phyloP scores from a whole-genome alignment of 2,888 invertebrate species.

The Altica lythri region DNA sequence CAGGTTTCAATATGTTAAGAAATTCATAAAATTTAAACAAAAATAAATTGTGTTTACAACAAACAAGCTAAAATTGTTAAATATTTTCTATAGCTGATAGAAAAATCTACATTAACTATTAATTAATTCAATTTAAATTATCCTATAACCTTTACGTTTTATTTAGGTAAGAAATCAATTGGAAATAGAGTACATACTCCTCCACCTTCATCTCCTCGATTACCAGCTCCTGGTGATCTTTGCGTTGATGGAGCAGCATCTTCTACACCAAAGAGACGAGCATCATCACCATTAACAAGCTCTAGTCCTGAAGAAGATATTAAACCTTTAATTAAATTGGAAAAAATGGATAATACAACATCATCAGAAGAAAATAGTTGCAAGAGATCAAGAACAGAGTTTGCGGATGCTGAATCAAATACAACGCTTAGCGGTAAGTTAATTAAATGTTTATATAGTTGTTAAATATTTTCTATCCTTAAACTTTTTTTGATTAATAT shows the following conservation, averaged over 20 bases:
- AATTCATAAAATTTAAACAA: too few species aligned
- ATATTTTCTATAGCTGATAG: too few species aligned
- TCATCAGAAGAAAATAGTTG: slow-evolving; percentile 69
- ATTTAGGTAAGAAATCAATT: slow-evolving; percentile 22
- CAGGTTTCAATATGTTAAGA: too few species aligned
- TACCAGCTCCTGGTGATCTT: slow-evolving; percentile 68
- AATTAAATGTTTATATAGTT: slow-evolving; percentile 8
- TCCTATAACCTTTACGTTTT: too few species aligned
- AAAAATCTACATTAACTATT: too few species aligned
- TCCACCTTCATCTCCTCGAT: slow-evolving; percentile 70
- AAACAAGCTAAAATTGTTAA: too few species aligned
- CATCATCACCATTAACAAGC: slow-evolving; percentile 55
- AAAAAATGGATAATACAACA: slow-evolving; percentile 68
- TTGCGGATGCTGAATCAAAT: slow-evolving; percentile 87
- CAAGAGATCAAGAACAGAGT: slow-evolving; percentile 74
- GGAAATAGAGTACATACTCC: slow-evolving; percentile 71
- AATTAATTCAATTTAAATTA: too few species aligned
- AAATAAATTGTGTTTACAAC: too few species aligned
- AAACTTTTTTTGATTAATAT: too few species aligned
- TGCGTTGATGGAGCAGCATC: slow-evolving; percentile 81
- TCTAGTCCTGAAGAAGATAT: slow-evolving; percentile 57
- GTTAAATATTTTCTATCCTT: too few species aligned
- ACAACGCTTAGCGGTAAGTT: slow-evolving; percentile 88
- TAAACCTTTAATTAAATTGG: slow-evolving; percentile 66
- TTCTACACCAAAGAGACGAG: slow-evolving; percentile 75